Percentiles rank a stretch among this genome's conserved stretches.
These are phyloP conservation scores for Loripinus fragilis DNA, from an alignment of 2,888 invertebrate genomes.

Conservation along the genomic window DNA sequence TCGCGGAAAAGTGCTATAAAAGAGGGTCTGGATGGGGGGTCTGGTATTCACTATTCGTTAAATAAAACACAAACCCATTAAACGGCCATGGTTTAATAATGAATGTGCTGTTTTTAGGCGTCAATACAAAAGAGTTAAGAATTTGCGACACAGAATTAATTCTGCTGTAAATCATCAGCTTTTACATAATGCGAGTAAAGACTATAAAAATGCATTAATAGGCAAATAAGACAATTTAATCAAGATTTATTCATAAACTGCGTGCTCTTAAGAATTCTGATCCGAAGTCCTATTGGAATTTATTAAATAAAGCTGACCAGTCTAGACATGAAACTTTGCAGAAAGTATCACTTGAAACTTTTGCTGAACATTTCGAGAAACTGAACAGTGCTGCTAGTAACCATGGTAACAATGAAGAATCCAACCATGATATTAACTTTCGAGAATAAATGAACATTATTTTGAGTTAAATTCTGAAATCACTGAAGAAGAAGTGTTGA, in stretches of 20 bases:
- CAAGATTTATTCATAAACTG: background rate
- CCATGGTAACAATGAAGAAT: too few relatives aligned
- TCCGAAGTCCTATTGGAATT: slow-evolving; percentile 1
- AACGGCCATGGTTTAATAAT: background rate
- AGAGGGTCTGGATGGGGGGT: too few relatives aligned
- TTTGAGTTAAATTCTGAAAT: too few relatives aligned
- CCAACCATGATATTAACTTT: too few relatives aligned
- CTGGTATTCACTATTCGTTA: too few relatives aligned
- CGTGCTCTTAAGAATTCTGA: background rate
- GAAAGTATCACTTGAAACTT: background rate
- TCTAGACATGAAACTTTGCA: background rate
- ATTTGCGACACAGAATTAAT: background rate
- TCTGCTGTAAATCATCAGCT: background rate
- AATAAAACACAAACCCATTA: background rate
- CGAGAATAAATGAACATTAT: too few relatives aligned
- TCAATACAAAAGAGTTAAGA: background rate
- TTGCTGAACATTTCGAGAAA: background rate
- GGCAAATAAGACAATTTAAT: background rate
- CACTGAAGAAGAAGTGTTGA: too few relatives aligned
- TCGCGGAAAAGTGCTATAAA: too few relatives aligned
- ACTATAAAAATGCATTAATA: background rate
- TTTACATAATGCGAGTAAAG: background rate
- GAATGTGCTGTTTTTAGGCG: background rate
- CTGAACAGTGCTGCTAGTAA: too few relatives aligned
- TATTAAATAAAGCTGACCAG: background rate